These are phyloP conservation scores for Hirtodrosophila cameraria DNA, from an alignment of 2,888 invertebrate genomes.

Conservation along the genomic window DNA sequence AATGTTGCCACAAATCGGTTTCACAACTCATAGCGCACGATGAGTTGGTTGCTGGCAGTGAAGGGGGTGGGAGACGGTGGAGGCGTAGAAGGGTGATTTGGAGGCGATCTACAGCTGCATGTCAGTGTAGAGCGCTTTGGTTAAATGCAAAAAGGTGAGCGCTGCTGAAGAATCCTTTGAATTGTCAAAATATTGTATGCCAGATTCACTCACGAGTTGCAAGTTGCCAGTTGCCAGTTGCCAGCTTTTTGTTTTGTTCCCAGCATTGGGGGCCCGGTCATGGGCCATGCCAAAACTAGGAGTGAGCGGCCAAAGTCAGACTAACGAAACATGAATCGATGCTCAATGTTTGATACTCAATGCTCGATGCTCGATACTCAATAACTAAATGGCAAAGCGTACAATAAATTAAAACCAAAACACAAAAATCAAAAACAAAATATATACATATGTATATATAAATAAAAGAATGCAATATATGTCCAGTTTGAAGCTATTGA, in stretches of 20 bases:
- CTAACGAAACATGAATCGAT: conserved; percentile 57
- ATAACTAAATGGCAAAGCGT: conserved; percentile 4
- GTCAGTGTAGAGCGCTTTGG: conserved; percentile 31
- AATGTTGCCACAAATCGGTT: conserved; percentile 54
- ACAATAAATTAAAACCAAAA: neutral
- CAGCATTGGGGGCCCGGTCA: conserved; percentile 53
- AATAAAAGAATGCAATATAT: conserved; percentile 76
- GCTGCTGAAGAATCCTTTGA: conserved; percentile 77
- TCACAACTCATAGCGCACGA: conserved; percentile 63
- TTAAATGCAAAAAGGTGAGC: conserved; percentile 49
- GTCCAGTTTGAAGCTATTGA: conserved; percentile 79
- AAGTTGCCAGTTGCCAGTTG: conserved; percentile 30
- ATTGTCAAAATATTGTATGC: conserved; percentile 80
- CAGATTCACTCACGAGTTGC: conserved; percentile 76
- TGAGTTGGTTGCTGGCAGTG: conserved; percentile 8
- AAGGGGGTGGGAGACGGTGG: conserved; percentile 1
- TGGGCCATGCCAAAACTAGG: conserved; percentile 58
- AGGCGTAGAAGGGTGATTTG: neutral
- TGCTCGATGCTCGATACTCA: conserved; percentile 40
- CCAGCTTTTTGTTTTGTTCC: conserved; percentile 52
- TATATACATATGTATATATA: too few relatives aligned
- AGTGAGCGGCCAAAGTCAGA: conserved; percentile 60
- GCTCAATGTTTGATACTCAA: conserved; percentile 44
- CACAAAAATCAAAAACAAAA: conserved; percentile 65
- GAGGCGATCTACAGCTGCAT: conserved; percentile 48